phyloP scores from a whole-genome alignment of 2,888 invertebrate genomes.

The Acrobasis repandana region DNA sequence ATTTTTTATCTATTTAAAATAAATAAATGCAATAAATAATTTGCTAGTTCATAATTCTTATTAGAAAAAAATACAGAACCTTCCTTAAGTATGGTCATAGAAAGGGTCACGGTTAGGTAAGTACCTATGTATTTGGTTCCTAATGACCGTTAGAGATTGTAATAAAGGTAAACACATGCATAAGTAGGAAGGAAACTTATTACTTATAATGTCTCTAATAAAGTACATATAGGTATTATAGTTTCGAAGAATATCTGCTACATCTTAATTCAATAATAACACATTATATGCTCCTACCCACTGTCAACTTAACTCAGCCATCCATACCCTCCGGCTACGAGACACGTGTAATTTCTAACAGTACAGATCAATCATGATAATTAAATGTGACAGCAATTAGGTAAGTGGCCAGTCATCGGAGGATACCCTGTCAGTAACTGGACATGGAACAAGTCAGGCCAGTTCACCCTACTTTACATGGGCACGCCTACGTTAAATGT shows the following conservation, averaged over 20 bases:
- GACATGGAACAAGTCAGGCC: constrained; percentile 30
- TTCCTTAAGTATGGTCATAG: no score
- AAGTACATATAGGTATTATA: not conserved
- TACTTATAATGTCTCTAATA: not conserved
- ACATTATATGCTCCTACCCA: constrained; percentile 5
- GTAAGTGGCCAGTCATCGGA: constrained; percentile 58
- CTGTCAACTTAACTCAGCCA: not conserved
- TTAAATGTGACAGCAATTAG: constrained; percentile 60
- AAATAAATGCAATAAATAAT: no score
- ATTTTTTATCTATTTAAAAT: no score
- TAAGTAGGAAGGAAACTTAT: no score
- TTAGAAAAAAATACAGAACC: no score
- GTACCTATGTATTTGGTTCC: no score
- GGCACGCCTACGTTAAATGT: constrained; percentile 60
- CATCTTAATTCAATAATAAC: constrained; percentile 17
- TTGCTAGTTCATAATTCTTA: no score
- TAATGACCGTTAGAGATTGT: no score
- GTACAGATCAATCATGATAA: constrained; percentile 53
- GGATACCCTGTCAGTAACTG: constrained; percentile 31
- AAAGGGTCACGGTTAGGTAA: no score
- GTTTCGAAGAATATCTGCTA: not conserved
- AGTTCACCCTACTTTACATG: constrained; percentile 55
- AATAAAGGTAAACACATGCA: no score
- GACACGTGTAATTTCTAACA: constrained; percentile 15
- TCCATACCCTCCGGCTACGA: not conserved